Evolutionary conservation across 2,113 vertebrate species (phyloP), one percentile per base, ranked within the genome.

Genomic region (Megaceryle torquata): DNA sequence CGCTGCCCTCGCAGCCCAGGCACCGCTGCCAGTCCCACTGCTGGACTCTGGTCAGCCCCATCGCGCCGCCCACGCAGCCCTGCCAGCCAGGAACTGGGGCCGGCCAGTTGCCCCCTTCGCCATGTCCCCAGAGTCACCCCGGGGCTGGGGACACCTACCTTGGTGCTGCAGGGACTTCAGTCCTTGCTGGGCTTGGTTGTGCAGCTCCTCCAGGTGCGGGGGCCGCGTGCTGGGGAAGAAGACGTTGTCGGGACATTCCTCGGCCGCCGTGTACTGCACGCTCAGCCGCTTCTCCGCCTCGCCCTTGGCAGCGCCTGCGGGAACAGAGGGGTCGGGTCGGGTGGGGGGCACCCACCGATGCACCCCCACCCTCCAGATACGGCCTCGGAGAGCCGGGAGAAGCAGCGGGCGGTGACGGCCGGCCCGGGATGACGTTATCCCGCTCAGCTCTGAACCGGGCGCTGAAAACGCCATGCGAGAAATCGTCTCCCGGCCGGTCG

Each of bases 81-180:
- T 0, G 79, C 37, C 94, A 74, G 87, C 72, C 94, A 54, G 91
- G 75, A 81, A 56, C 54, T 7, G 39, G 59, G 59, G 11, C 43
- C 26, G 11, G 31, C 56, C 8, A 2, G 68, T 61, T 26, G 60
- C 22, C 2, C 72, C 77, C 80, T 29, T 41, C 0, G 0, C 80
- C 29, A 1, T 5, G 80, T 65, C 83, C 91, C 67, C 13, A 68
- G 12, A 35, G 91, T 51, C 95, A 82, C 64, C 39, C 60, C 0
- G 3, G 15, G 4, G 25, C 5, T 46, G 39, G 76, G 28, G 15
- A 37, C 41, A 75, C 96, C 50, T 97, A 99, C 99, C 99, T 98
- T 99, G 98, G 89, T 99, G 98, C 96, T 99, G 99, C 48, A 98
- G 97, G 86, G 99, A 98, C 93, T 99, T 99, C 41, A 99, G 97